Evolutionary conservation across 2,113 vertebrate genomes (phyloP), one percentile per base, ranked within the genome.

Genomic region (Ophiodon elongatus): DNA sequence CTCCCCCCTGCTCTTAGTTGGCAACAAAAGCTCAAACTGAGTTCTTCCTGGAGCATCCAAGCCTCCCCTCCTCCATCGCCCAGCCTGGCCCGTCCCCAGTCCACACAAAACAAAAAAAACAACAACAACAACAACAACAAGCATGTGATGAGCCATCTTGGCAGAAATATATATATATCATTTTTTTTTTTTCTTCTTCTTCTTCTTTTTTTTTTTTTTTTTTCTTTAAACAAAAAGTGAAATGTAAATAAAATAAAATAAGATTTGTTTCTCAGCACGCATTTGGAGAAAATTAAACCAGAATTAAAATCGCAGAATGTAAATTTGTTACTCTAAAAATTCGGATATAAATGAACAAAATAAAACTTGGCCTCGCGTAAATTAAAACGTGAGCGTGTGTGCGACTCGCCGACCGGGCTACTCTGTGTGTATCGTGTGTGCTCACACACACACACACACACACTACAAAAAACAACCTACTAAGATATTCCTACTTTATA

Each of bases 401-500:
- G 37, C 33, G 64, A 37, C 73, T 73, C 64, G 69, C 3, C 3
- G 54, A 45, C 80, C 78, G 17, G 35, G 37, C 47, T 39, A 39
- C 37, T 39, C 37, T 1, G 43, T 45, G 43, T 45, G 43, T 15
- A 11, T 45, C 43, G 43, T 45, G 43, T 45, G 41, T 43, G 41
- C 41, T 43, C 43, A 45, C 43, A 45, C 43, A 13, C 43, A 45
- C 14, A 45, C 43, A 45, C 52, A n/a, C 72, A 31, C 39, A 60
- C 72, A 81, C 57, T 62, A 81, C 57, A n/a, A n/a, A 76, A 10
- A 72, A 72, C 72, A 45, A 80, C 65, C 29, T 63, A n/a, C 56
- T 60, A 60, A 64, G 62, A 69, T 80, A 87, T 84, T 85, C 81
- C 87, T 87, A 56, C 74, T 60, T 59, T 15, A 29, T 73, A 84